phyloP scores from a whole-genome alignment of 2,888 invertebrate genomes.

The Tholera decimalis region DNA sequence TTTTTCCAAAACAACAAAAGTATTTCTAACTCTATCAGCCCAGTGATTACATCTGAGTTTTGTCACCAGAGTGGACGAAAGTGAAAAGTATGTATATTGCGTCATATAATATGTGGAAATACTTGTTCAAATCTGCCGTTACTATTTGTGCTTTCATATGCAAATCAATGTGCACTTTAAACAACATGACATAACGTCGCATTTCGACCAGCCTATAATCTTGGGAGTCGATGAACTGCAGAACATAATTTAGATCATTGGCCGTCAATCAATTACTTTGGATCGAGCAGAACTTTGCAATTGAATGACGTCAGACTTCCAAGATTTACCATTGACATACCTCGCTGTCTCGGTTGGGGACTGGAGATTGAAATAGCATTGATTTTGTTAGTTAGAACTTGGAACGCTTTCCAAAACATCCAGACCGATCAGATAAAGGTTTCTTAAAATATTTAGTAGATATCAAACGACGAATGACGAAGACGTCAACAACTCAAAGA shows the following conservation, averaged over 20 bases:
- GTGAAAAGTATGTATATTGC: not conserved
- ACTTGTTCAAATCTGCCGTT: not conserved
- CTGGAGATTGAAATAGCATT: slow-evolving; percentile 33
- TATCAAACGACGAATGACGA: not conserved
- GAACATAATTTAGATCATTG: slow-evolving; percentile 39
- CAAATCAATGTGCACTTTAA: slow-evolving; percentile 9
- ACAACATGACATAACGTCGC: not conserved
- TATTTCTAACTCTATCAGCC: no score
- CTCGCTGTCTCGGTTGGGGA: slow-evolving; percentile 4
- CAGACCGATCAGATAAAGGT: slow-evolving; percentile 9
- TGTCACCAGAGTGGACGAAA: slow-evolving; percentile 1
- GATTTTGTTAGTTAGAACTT: slow-evolving; percentile 16
- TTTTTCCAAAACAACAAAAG: no score
- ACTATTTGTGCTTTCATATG: not conserved
- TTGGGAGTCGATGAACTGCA: slow-evolving; percentile 46
- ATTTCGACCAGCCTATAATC: slow-evolving; percentile 11
- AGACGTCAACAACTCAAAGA: not conserved
- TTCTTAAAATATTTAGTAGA: slow-evolving; percentile 4
- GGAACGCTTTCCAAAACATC: slow-evolving; percentile 24
- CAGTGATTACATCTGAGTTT: no score
- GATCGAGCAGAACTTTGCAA: slow-evolving; percentile 24
- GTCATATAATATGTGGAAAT: not conserved
- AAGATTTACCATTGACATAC: slow-evolving; percentile 30
- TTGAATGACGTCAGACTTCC: slow-evolving; percentile 46
- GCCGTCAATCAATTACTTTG: slow-evolving; percentile 46